A percentile compares a stretch with the other conserved stretches of the same genome.
phyloP scores from a whole-genome alignment of 2,797 vertebrate species.

The Aldrovandia affinis region DNA sequence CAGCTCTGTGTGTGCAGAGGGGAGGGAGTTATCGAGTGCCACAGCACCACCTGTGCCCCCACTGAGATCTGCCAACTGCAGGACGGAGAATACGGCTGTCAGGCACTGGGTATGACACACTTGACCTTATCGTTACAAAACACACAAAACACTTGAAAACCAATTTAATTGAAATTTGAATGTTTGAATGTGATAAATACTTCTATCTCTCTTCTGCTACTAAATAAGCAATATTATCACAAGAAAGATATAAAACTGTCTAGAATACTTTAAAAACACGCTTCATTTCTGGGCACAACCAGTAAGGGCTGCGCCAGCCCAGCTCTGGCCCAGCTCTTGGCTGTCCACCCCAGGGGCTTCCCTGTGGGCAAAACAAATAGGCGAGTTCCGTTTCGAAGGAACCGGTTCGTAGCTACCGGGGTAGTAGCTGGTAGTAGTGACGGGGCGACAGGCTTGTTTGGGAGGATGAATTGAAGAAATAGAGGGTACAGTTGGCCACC shows the following conservation, averaged over 20 bases:
- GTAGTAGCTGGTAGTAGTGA: no score
- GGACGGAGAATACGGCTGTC: constrained; percentile 73
- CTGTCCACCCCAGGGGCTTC: no score
- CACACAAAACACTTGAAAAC: not conserved
- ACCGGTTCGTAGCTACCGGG: no score
- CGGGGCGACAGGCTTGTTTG: no score
- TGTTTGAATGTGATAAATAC: not conserved
- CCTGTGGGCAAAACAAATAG: no score
- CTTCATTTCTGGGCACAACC: not conserved
- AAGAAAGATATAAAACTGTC: not conserved
- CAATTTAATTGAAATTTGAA: not conserved
- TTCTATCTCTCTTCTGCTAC: not conserved
- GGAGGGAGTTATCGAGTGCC: constrained; percentile 66
- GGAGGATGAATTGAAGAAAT: no score
- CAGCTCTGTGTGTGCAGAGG: constrained; percentile 71
- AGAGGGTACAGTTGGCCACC: no score
- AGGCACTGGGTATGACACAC: not conserved
- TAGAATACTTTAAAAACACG: not conserved
- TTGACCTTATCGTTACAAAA: not conserved
- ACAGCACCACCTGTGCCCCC: constrained; percentile 65
- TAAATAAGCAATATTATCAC: not conserved
- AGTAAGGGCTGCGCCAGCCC: no score
- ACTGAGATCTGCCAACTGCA: constrained; percentile 71
- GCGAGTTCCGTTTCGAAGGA: no score
- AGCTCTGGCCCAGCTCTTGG: no score